phyloP scores from a whole-genome alignment of 1,140 invertebrate genomes.

The Ceratoteleas bidentatus region DNA sequence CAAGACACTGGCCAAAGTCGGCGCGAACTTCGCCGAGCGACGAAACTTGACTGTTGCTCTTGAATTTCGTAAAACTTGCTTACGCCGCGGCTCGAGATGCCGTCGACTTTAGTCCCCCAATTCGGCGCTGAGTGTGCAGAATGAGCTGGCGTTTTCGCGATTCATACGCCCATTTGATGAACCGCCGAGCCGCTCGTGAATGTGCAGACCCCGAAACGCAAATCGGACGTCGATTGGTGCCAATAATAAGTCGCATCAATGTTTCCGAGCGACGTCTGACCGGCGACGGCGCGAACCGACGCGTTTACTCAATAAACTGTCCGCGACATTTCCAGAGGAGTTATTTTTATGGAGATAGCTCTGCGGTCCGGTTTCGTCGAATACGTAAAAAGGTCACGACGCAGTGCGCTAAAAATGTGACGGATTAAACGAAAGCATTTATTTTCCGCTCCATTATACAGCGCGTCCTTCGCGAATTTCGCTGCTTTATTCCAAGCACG shows the following conservation, averaged over 20 bases:
- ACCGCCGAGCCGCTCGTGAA: neutral
- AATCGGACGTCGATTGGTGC: neutral
- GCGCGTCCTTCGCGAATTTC: too few relatives aligned
- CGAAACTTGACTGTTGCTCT: slow-evolving; percentile 61
- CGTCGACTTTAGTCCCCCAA: slow-evolving; percentile 35
- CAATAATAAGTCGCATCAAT: slow-evolving; percentile 18
- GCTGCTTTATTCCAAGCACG: too few relatives aligned
- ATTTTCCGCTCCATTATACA: too few relatives aligned
- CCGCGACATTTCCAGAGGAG: too few relatives aligned
- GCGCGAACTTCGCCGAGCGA: slow-evolving; percentile 44
- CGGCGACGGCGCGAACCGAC: too few relatives aligned
- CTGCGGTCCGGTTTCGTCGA: too few relatives aligned
- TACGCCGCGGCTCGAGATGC: slow-evolving; percentile 34
- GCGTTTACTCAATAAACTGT: too few relatives aligned
- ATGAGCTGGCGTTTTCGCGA: slow-evolving; percentile 29
- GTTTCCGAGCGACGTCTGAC: too few relatives aligned
- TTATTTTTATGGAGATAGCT: too few relatives aligned
- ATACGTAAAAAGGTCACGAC: too few relatives aligned
- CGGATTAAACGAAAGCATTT: too few relatives aligned
- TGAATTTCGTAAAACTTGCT: slow-evolving; percentile 60
- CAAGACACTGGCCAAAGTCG: slow-evolving; percentile 61
- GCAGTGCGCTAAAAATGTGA: too few relatives aligned
- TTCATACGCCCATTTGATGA: slow-evolving; percentile 32
- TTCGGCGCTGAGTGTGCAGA: slow-evolving; percentile 33
- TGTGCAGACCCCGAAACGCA: neutral